Evolutionary conservation across 2,888 invertebrate genomes (phyloP), one percentile per base, ranked within the genome.

Genomic region (Leptinotarsa rubiginosa): DNA sequence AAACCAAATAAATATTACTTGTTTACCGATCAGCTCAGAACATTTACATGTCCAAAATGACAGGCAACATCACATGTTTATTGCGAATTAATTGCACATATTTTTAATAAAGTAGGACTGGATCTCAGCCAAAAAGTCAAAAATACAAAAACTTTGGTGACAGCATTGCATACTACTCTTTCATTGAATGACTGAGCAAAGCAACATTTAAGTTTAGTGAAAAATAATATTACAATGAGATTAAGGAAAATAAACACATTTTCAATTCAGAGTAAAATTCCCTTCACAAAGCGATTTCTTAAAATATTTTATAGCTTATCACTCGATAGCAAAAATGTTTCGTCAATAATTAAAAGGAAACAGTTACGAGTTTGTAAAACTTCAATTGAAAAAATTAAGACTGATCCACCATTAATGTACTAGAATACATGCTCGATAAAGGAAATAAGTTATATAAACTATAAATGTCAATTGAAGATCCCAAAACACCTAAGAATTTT

Each of bases 81-180:
- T 85, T 85, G 85, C 85, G 77, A 78, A 80, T 82, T 79, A 81
- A 85, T 84, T 84, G 84, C 84, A 84, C 85, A 82, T 82, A 82
- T 81, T 82, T 75, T 80, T 65, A 78, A 75, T 47, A 54, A 13
- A 59, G 47, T 47, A 56, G 76, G 77, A 75, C 76, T 76, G 73
- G 66, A 49, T 70, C 68, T 56, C 71, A 78, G 77, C 76, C 78
- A 73, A 66, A 50, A 71, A 72, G 77, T 81, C 77, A 79, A 69
- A 69, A 80, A 79, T 74, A 76, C 77, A 80, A 83, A 79, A 83
- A 83, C 84, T 85, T 85, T 84, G 85, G 84, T 84, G 82, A 79
- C 73, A 84, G 84, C 84, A 85, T 85, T 85, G 85, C 85, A 83
- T 75, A 81, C 78, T 74, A 79, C 81, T 81, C 80, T 80, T 75